Conservation (phyloP, 2,113 vertebrate genomes). For the Boulengeromyrus knoepffleri region DNA sequence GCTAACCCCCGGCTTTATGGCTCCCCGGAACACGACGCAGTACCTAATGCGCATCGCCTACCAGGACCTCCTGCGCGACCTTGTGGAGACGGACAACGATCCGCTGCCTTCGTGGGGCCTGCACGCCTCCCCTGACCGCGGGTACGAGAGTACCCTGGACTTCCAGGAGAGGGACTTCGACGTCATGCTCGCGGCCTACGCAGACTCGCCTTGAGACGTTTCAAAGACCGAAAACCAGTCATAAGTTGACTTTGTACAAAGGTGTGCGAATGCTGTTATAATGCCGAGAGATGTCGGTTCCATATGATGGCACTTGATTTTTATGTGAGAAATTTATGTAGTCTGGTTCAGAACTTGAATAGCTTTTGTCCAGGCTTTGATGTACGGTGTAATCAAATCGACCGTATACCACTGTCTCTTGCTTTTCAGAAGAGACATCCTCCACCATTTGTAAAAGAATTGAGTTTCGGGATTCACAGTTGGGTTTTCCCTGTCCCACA, state of each 20-base stretch:
- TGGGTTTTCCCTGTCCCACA: conserved; percentile 64
- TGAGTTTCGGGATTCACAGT: conserved; percentile 50
- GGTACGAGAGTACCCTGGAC: conserved; percentile 38
- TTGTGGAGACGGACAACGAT: neutral
- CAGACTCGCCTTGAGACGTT: neutral
- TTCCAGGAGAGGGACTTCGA: conserved; percentile 62
- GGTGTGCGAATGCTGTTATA: conserved; percentile 41
- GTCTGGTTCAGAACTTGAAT: neutral
- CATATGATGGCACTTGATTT: neutral
- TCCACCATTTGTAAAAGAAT: neutral
- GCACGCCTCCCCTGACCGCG: conserved; percentile 21
- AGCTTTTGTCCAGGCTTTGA: neutral
- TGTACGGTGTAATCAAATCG: neutral
- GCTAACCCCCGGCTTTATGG: conserved; percentile 18
- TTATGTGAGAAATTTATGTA: neutral
- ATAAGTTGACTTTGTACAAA: conserved; percentile 21
- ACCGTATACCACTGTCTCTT: neutral
- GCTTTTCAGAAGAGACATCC: neutral
- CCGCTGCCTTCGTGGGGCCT: neutral
- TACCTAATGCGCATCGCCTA: conserved; percentile 58
- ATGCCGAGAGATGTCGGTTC: neutral
- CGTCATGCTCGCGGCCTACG: conserved; percentile 24
- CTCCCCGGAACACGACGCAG: conserved; percentile 57
- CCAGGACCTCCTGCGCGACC: conserved; percentile 33
- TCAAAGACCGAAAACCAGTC: neutral